These are phyloP conservation scores for Coenonympha glycerion DNA, from an alignment of 2,888 invertebrate genomes.

Conservation along the genomic window DNA sequence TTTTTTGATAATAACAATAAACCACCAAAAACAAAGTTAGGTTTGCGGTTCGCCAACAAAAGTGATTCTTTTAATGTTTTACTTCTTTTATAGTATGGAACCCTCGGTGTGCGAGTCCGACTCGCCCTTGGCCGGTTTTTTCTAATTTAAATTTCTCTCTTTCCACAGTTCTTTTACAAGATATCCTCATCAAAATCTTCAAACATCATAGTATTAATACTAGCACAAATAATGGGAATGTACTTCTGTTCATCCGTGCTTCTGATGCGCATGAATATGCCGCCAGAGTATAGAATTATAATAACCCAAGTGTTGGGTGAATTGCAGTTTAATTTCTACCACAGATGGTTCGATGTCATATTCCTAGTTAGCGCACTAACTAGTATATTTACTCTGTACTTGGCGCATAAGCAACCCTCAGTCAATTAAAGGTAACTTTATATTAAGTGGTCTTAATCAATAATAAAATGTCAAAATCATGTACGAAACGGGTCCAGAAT, in stretches of 20 bases:
- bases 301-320: slow-evolving; percentile 92
- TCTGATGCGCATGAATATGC: slow-evolving; percentile 99
- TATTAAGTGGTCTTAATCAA: neutral
- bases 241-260: slow-evolving; percentile 99
- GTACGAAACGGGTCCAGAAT: slow-evolving; percentile 99
- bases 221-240: slow-evolving; percentile 99
- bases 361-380: slow-evolving; percentile 97
- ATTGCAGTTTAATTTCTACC: slow-evolving; percentile 98
- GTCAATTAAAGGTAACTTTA: slow-evolving; percentile 45
- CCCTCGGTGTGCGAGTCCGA: no score
- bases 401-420: slow-evolving; percentile 94
- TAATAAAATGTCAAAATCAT: no score
- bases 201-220: slow-evolving; percentile 95
- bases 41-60: no score
- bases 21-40: no score
- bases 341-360: slow-evolving; percentile 99
- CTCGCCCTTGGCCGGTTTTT: no score
- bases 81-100: no score
- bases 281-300: slow-evolving; percentile 95
- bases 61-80: no score
- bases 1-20: no score
- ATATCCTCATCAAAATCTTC: slow-evolving; percentile 99
- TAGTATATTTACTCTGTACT: slow-evolving; percentile 95
- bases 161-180: slow-evolving; percentile 95
- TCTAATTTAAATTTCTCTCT: slow-evolving; percentile 15